A percentile compares a stretch with the other conserved stretches of the same genome.
Evolutionary conservation across 2,113 vertebrate species (phyloP).

Genomic region (Acrocephalus arundinaceus): DNA sequence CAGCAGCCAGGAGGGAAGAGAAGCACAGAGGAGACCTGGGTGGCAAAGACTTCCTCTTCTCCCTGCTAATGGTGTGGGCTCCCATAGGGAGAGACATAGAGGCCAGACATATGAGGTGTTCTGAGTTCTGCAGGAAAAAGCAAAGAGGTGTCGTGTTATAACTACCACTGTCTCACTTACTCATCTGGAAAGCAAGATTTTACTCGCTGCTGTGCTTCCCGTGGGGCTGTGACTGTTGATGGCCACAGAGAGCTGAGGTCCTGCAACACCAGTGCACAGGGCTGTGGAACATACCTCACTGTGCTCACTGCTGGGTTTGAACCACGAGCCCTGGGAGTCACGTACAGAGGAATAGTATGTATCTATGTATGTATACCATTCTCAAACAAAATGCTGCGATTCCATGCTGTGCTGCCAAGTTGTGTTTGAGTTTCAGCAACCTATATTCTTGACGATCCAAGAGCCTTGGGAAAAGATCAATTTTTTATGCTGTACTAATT

Average conservation of each 20-base stretch:
- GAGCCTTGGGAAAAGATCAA: background rate
- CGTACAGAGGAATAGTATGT: background rate
- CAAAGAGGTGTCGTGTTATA: background rate
- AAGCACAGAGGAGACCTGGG: background rate
- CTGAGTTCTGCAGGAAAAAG: background rate
- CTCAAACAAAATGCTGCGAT: background rate
- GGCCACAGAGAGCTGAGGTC: background rate
- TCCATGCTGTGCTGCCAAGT: background rate
- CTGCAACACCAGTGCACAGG: background rate
- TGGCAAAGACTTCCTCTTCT: background rate
- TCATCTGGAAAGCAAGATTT: conserved; percentile 37
- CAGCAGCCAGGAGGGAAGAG: background rate
- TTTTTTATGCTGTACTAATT: background rate
- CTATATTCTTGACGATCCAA: background rate
- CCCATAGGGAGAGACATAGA: background rate
- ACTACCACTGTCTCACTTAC: background rate
- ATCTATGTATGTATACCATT: background rate
- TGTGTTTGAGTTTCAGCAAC: background rate
- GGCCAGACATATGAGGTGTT: background rate
- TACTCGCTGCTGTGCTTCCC: background rate
- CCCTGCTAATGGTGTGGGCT: background rate
- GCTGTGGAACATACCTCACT: background rate
- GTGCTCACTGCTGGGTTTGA: background rate
- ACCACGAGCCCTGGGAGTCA: background rate
- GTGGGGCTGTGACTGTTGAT: background rate